Percentiles rank a stretch among this genome's conserved stretches.
Conservation (phyloP, 2,797 vertebrate genomes). For the Gallinago nigripennis region DNA sequence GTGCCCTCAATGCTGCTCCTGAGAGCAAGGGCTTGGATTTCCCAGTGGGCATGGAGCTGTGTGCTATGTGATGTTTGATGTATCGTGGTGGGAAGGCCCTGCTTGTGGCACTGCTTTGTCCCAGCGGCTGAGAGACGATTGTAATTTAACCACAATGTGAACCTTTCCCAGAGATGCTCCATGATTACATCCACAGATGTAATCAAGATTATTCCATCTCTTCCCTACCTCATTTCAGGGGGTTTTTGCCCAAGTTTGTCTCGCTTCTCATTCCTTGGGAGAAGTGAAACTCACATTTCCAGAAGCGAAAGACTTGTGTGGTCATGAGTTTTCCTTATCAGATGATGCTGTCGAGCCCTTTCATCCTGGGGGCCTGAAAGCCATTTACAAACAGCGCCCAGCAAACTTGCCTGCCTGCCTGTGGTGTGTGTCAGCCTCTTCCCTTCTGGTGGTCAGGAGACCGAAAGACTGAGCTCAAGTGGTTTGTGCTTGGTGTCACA, state of each 20-base stretch:
- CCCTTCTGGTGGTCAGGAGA: conserved; percentile 3
- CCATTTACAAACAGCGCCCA: neutral
- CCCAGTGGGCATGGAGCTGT: neutral
- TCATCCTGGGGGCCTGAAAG: neutral
- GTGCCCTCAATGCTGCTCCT: neutral
- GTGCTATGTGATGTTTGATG: rapidly evolving
- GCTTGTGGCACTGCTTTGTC: neutral
- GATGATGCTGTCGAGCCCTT: conserved; percentile 20
- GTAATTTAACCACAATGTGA: neutral
- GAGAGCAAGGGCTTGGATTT: neutral
- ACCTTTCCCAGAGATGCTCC: neutral
- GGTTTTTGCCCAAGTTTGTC: neutral
- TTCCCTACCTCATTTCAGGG: neutral
- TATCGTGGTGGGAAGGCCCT: neutral
- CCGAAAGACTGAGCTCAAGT: neutral
- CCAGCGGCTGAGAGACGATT: neutral
- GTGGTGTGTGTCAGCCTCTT: neutral
- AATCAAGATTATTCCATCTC: neutral
- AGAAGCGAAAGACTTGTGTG: neutral
- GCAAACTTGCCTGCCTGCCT: neutral
- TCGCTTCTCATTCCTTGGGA: neutral
- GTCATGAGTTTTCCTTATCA: conserved; percentile 39
- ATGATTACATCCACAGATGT: neutral
- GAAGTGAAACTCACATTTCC: conserved; percentile 47
- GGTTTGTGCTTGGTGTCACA: neutral